Evolutionary conservation across 2,888 invertebrate species (phyloP).

Genomic region (Sycophila texana): DNA sequence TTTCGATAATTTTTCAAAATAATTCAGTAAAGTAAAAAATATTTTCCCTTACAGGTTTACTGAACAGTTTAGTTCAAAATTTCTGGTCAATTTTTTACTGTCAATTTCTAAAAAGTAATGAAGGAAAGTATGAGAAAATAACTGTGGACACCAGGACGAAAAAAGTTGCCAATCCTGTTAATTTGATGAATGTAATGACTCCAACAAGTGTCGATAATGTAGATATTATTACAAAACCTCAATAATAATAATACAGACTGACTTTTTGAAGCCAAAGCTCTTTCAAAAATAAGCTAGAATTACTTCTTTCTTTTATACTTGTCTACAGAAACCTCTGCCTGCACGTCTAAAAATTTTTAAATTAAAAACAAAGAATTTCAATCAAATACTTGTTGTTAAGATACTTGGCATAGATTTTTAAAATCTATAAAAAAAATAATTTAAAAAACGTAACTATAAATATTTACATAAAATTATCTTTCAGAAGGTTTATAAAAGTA

Average conservation of each 20-base stretch:
- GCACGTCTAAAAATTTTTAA: no score
- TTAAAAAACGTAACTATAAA: no score
- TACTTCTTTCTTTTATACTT: no score
- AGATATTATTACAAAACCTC: constrained; percentile 25
- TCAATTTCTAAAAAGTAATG: constrained; percentile 61
- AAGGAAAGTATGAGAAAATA: constrained; percentile 52
- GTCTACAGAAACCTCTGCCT: no score
- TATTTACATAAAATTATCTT: no score
- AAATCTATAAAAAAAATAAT: background rate
- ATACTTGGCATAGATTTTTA: no score
- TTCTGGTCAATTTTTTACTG: constrained; percentile 67
- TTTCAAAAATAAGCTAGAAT: no score
- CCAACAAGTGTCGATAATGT: constrained; percentile 30
- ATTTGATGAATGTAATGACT: constrained; percentile 37
- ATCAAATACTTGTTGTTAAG: no score
- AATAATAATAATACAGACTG: constrained; percentile 7
- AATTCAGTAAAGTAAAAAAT: background rate
- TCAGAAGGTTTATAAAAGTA: background rate
- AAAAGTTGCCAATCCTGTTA: constrained; percentile 22
- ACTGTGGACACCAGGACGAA: constrained; percentile 22
- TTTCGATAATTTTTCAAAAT: background rate
- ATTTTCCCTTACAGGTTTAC: constrained; percentile 61
- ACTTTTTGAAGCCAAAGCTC: no score
- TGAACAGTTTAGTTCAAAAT: constrained; percentile 68
- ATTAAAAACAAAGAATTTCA: no score